These are phyloP conservation scores for Valencia hispanica DNA, from an alignment of 2,797 vertebrate species.

Conservation along the genomic window DNA sequence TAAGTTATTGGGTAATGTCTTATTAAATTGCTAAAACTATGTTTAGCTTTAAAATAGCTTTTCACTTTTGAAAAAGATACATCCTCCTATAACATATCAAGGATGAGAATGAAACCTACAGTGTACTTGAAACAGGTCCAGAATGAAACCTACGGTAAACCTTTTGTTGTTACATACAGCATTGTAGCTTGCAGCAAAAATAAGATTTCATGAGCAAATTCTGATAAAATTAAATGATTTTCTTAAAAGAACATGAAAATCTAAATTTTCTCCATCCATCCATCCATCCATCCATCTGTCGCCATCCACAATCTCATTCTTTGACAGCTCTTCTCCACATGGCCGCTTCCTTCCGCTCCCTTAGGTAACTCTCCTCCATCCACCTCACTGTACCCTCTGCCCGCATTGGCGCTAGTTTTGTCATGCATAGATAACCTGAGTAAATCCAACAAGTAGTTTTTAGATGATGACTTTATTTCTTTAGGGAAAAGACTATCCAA, in stretches of 20 bases:
- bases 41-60: too few species aligned
- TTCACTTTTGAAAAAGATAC: too few species aligned
- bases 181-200: background rate
- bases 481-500: background rate
- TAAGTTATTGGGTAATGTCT: too few species aligned
- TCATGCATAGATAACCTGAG: background rate
- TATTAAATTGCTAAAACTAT: too few species aligned
- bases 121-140: too few species aligned
- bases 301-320: background rate
- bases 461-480: background rate
- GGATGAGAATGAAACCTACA: too few species aligned
- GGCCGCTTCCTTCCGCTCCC: background rate
- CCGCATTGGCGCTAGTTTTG: background rate
- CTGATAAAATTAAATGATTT: background rate
- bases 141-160: too few species aligned
- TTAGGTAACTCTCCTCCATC: background rate
- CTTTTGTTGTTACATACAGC: too few species aligned
- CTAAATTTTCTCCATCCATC: background rate
- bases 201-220: background rate
- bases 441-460: background rate
- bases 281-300: background rate
- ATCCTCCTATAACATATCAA: too few species aligned
- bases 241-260: background rate
- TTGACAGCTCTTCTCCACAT: background rate
- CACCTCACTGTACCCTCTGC: background rate